Conservation (phyloP, 2,888 invertebrate species). For the Sphaerophoria rueppellii region DNA sequence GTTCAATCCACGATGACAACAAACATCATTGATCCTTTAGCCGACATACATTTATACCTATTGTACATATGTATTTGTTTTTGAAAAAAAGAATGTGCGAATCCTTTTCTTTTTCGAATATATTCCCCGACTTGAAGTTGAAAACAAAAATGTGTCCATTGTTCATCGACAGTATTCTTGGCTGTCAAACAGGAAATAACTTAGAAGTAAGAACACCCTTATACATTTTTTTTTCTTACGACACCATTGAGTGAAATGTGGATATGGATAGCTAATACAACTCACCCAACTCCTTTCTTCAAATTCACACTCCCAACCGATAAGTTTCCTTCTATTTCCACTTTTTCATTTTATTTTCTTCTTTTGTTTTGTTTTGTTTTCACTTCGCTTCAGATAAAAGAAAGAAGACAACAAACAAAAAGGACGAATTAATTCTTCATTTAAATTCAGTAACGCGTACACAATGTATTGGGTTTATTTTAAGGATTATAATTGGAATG, state of each 20-base stretch:
- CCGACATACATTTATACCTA: too few relatives aligned
- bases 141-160: conserved; percentile 1
- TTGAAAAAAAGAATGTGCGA: neutral
- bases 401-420: conserved; percentile 66
- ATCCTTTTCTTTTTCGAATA: conserved; percentile 5
- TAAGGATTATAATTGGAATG: conserved; percentile 73
- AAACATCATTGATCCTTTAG: conserved; percentile 47
- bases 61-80: conserved; percentile 55
- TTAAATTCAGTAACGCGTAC: conserved; percentile 83
- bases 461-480: conserved; percentile 74
- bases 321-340: conserved; percentile 30
- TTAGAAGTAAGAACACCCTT: conserved; percentile 66
- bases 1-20: conserved; percentile 36
- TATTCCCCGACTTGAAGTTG: neutral
- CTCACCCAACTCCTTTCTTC: conserved; percentile 16
- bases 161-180: conserved; percentile 57
- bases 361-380: neutral
- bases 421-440: conserved; percentile 82
- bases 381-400: neutral
- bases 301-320: conserved; percentile 23
- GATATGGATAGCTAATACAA: conserved; percentile 60
- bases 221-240: conserved; percentile 45
- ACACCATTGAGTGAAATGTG: conserved; percentile 66
- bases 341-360: neutral
- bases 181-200: conserved; percentile 71